Evolutionary conservation across 2,797 vertebrate species (phyloP).

Genomic region (Cuculus canorus): DNA sequence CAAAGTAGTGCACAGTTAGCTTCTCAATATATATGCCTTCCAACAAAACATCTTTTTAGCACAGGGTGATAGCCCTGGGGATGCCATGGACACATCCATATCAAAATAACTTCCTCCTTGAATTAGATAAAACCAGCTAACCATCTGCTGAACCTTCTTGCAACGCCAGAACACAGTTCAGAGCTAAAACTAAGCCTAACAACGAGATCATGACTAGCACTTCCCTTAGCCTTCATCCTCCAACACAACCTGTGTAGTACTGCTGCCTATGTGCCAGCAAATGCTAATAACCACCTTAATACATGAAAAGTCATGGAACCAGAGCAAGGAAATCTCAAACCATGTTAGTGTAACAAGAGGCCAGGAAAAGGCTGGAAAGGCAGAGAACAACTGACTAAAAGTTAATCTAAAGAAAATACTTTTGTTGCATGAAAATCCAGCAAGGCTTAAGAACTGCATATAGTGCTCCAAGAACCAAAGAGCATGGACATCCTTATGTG

Average conservation of each 20-base stretch:
- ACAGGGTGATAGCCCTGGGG: neutral
- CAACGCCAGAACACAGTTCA: neutral
- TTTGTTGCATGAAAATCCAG: constrained; percentile 9
- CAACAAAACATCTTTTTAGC: neutral
- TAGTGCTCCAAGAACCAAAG: neutral
- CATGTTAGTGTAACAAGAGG: neutral
- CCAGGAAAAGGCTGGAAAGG: neutral
- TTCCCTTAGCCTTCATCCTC: neutral
- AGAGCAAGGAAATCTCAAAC: neutral
- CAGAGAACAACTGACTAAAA: neutral
- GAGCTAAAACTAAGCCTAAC: neutral
- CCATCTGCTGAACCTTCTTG: neutral
- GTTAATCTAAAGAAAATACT: constrained; percentile 11
- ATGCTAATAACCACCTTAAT: neutral
- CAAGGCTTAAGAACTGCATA: neutral
- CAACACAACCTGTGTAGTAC: neutral
- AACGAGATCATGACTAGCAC: neutral
- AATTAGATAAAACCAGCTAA: neutral
- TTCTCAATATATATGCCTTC: neutral
- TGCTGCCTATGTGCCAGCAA: neutral
- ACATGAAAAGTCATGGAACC: neutral
- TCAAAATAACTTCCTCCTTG: neutral
- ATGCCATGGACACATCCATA: neutral
- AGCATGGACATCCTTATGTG: neutral
- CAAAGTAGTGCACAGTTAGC: neutral